Evolutionary conservation across 92 coral and sea anemone species (phyloP).

Genomic region (Diadumene lineata): DNA sequence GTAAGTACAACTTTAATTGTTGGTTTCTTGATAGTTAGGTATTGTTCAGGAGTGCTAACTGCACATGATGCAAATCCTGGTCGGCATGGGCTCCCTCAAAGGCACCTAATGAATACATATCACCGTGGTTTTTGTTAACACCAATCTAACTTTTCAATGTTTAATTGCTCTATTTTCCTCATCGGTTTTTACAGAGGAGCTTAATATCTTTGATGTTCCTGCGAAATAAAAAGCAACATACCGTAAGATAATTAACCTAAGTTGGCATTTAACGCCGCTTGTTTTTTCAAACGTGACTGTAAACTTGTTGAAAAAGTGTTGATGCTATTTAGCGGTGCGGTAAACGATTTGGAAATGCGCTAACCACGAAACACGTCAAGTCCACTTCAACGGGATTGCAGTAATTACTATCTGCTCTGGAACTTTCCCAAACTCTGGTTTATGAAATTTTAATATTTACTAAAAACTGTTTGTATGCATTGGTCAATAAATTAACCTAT

Average conservation of each 20-base stretch:
- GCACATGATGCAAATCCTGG: conserved; percentile 59
- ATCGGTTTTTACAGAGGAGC: conserved; percentile 30
- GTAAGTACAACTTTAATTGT: conserved; percentile 72
- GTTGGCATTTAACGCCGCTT: conserved; percentile 30
- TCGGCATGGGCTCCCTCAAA: conserved; percentile 81
- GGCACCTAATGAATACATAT: conserved; percentile 63
- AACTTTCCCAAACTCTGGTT: conserved; percentile 9
- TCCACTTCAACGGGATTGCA: conserved; percentile 31
- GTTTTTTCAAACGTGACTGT: conserved; percentile 16
- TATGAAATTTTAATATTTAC: no score
- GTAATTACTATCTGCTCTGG: conserved; percentile 65
- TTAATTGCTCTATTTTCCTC: conserved; percentile 51
- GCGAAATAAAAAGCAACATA: conserved; percentile 14
- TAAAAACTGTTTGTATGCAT: background rate
- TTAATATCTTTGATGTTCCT: conserved; percentile 30
- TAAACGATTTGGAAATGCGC: conserved; percentile 53
- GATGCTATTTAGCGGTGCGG: conserved; percentile 50
- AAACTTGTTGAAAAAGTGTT: conserved; percentile 53
- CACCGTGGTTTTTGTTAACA: conserved; percentile 58
- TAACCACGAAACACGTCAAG: conserved; percentile 51
- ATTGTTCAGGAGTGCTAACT: conserved; percentile 45
- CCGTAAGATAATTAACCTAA: conserved; percentile 21
- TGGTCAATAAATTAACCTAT: no score
- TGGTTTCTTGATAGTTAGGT: conserved; percentile 27
- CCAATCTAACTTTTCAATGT: conserved; percentile 48